Conservation (phyloP, 2,888 invertebrate species). For the Gerris lacustris region DNA sequence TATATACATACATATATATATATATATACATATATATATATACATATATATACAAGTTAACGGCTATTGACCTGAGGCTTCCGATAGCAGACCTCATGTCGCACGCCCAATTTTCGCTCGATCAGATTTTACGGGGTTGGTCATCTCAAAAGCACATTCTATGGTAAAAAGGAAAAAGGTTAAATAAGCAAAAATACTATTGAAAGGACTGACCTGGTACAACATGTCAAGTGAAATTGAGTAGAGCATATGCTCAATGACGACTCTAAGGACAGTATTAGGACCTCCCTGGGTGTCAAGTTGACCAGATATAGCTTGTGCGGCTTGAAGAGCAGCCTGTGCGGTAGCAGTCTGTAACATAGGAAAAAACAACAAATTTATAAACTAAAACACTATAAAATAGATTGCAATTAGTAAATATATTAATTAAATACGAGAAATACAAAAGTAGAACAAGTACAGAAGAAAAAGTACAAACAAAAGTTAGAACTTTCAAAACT, state of each 20-base stretch:
- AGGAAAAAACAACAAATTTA: conserved; percentile 26
- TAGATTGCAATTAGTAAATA: not conserved
- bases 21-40: not conserved
- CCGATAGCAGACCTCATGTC: too few relatives aligned
- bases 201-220: conserved; percentile 52
- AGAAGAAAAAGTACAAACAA: too few relatives aligned
- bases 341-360: conserved; percentile 64
- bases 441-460: too few relatives aligned
- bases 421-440: not conserved
- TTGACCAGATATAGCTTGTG: conserved; percentile 58
- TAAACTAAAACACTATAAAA: not conserved
- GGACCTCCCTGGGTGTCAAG: conserved; percentile 72
- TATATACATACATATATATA: not conserved
- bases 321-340: conserved; percentile 73
- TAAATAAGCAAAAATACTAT: too few relatives aligned
- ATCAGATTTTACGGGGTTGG: too few relatives aligned
- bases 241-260: conserved; percentile 97
- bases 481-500: too few relatives aligned
- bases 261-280: conserved; percentile 92
- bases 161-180: too few relatives aligned
- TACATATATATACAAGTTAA: not conserved
- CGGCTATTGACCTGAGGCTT: too few relatives aligned
- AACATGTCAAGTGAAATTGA: conserved; percentile 95
- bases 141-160: too few relatives aligned
- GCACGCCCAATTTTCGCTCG: too few relatives aligned